Percentiles rank a stretch among this genome's conserved stretches.
Evolutionary conservation across 2,888 invertebrate genomes (phyloP).

Genomic region (Chironomus riparius): DNA sequence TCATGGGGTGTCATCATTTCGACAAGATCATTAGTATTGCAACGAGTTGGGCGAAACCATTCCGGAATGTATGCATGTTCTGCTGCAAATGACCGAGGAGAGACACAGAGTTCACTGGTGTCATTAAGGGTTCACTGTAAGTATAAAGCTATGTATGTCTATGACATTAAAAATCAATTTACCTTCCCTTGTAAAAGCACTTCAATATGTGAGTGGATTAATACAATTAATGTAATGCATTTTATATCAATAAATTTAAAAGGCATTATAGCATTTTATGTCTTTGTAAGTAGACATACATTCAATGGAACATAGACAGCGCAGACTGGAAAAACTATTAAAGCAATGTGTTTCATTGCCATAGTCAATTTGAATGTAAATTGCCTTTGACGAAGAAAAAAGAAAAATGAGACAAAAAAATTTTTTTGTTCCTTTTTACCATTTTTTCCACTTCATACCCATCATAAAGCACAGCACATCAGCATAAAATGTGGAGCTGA

Average conservation of each 20-base stretch:
- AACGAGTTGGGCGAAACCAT: slow-evolving; percentile 71
- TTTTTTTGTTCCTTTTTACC: too few species aligned
- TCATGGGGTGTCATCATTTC: slow-evolving; percentile 79
- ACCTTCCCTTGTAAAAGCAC: too few species aligned
- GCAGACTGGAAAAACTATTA: background rate
- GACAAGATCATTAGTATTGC: slow-evolving; percentile 78
- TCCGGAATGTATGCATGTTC: slow-evolving; percentile 78
- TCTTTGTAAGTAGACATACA: background rate
- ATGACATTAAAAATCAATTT: background rate
- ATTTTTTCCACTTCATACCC: too few species aligned
- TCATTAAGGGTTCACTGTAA: slow-evolving; percentile 74
- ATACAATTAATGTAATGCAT: too few species aligned
- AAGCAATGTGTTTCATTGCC: background rate
- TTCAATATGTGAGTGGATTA: too few species aligned
- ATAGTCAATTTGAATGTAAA: background rate
- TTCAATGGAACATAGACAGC: background rate
- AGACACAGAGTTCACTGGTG: slow-evolving; percentile 68
- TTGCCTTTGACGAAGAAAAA: background rate
- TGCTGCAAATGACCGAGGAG: slow-evolving; percentile 73
- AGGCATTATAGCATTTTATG: too few species aligned
- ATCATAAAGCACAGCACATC: too few species aligned
- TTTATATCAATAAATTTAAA: too few species aligned
- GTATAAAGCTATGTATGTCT: slow-evolving; percentile 39
- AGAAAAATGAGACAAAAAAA: background rate
- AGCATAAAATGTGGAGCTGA: background rate